Percentiles rank a stretch among this genome's conserved stretches.
Evolutionary conservation across 2,888 invertebrate genomes (phyloP).

Genomic region (Tortricodes alternella): DNA sequence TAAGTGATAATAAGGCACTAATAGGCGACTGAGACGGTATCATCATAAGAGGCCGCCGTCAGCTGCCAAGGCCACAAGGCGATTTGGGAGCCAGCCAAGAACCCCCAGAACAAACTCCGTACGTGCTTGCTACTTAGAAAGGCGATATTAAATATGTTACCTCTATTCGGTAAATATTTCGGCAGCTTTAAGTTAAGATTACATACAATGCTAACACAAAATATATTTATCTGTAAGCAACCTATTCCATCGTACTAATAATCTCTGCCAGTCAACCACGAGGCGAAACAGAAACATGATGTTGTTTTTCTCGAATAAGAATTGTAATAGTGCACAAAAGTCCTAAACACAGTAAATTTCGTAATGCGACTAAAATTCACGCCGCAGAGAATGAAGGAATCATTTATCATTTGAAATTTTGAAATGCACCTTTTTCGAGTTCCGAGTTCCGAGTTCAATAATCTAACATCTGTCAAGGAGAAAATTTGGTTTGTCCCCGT

Average conservation of each 20-base stretch:
- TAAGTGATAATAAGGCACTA: slow-evolving; percentile 45
- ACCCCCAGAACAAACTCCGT: slow-evolving; percentile 5
- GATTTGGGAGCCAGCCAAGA: slow-evolving; percentile 57
- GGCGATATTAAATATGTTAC: slow-evolving; percentile 19
- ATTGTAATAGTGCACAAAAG: no score
- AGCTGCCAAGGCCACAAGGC: slow-evolving; percentile 53
- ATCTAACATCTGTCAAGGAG: slow-evolving; percentile 37
- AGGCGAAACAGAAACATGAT: no score
- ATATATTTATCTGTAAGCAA: no score
- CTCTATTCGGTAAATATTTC: neutral
- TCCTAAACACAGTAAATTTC: no score
- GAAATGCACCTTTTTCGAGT: slow-evolving; percentile 15
- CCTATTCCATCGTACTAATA: no score
- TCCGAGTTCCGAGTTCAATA: slow-evolving; percentile 28
- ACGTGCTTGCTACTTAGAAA: slow-evolving; percentile 16
- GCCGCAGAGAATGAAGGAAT: neutral
- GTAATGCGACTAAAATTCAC: neutral
- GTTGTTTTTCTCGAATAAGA: no score
- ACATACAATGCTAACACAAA: neutral
- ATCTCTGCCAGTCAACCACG: no score
- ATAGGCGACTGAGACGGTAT: slow-evolving; percentile 46
- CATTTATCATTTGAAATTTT: slow-evolving; percentile 25
- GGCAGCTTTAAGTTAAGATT: neutral
- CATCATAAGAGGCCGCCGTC: slow-evolving; percentile 47
- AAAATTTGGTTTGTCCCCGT: slow-evolving; percentile 39